These are phyloP conservation scores for Pogonomyrmex californicus DNA, from an alignment of 1,140 invertebrate genomes.

Conservation along the genomic window DNA sequence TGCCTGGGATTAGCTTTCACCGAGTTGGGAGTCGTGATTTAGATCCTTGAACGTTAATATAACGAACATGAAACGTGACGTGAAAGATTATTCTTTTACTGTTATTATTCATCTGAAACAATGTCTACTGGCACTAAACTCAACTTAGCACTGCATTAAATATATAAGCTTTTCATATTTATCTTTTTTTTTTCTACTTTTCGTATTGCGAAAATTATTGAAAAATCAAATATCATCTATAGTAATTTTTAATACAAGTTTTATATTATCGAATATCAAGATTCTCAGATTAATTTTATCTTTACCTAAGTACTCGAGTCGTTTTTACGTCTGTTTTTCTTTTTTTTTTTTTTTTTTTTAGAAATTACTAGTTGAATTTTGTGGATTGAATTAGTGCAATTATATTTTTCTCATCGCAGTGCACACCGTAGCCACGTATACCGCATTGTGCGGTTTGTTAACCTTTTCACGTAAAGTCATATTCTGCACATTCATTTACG, in stretches of 20 bases:
- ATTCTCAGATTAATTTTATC: neutral
- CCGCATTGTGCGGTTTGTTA: neutral
- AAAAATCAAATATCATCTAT: neutral
- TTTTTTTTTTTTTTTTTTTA: neutral
- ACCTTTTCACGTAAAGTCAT: neutral
- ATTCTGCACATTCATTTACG: neutral
- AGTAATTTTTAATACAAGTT: slow-evolving; percentile 2
- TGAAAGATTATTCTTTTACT: slow-evolving; percentile 23
- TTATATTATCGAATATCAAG: neutral
- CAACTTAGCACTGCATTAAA: neutral
- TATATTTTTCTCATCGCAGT: neutral
- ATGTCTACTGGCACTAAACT: neutral
- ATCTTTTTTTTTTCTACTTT: neutral
- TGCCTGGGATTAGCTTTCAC: slow-evolving; percentile 63
- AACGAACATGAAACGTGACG: slow-evolving; percentile 41
- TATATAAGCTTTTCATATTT: neutral
- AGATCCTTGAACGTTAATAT: slow-evolving; percentile 33
- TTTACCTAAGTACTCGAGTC: neutral
- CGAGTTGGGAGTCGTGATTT: slow-evolving; percentile 49
- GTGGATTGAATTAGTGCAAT: slow-evolving; percentile 2
- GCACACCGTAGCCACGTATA: neutral
- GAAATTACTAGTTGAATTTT: neutral
- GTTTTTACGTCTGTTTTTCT: neutral
- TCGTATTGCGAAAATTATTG: neutral
- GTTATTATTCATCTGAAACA: slow-evolving; percentile 23